Percentiles rank a stretch among this genome's conserved stretches.
Evolutionary conservation across 1,140 invertebrate genomes (phyloP).

Genomic region (Paraescarpia echinospica): DNA sequence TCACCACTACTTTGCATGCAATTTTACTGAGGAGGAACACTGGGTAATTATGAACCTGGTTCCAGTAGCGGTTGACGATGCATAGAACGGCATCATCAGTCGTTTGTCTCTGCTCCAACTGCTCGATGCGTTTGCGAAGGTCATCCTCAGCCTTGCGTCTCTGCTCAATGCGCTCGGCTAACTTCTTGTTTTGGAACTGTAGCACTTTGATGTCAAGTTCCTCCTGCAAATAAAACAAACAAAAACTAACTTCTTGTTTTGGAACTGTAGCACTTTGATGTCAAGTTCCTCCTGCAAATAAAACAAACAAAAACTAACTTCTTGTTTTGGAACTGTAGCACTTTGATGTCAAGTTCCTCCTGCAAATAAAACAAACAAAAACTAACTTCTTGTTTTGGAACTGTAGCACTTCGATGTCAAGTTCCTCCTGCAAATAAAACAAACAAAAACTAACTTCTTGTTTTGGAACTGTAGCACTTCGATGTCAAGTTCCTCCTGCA

Average conservation of each 20-base stretch:
- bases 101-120: slow-evolving; percentile 93
- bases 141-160: slow-evolving; percentile 86
- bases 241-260: slow-evolving; percentile 88
- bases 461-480: slow-evolving; percentile 97
- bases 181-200: slow-evolving; percentile 95
- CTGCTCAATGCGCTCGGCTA: slow-evolving; percentile 86
- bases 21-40: too few species aligned
- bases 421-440: slow-evolving; percentile 75
- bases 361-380: too few species aligned
- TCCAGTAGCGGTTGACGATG: slow-evolving; percentile 98
- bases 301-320: too few species aligned
- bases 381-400: slow-evolving; percentile 97
- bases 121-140: slow-evolving; percentile 88
- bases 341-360: slow-evolving; percentile 97
- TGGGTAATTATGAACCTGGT: slow-evolving; percentile 47
- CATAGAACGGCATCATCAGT: slow-evolving; percentile 97
- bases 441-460: slow-evolving; percentile 91
- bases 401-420: slow-evolving; percentile 94
- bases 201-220: slow-evolving; percentile 97
- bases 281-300: slow-evolving; percentile 84
- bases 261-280: slow-evolving; percentile 93
- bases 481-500: slow-evolving; percentile 90
- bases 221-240: slow-evolving; percentile 62
- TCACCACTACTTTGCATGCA: too few species aligned
- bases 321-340: slow-evolving; percentile 94